Evolutionary conservation across 2,113 vertebrate genomes (phyloP).

Genomic region (Benitochromis conjunctus): DNA sequence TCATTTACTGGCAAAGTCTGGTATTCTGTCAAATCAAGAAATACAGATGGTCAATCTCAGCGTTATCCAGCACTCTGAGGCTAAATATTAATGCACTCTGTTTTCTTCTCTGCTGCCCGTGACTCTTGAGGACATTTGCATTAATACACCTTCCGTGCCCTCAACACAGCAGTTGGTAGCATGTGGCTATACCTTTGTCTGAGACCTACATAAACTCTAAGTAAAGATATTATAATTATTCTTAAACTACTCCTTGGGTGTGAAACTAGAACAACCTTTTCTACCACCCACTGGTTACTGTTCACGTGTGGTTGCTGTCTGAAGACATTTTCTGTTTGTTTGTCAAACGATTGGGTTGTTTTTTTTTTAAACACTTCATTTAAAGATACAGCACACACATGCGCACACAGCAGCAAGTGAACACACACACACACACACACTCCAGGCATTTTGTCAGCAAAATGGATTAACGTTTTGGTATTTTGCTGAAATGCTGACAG

Average conservation of each 20-base stretch:
- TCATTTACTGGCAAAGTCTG: neutral
- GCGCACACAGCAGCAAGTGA: neutral
- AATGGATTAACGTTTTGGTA: constrained; percentile 22
- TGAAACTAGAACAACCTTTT: neutral
- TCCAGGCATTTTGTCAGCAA: constrained; percentile 26
- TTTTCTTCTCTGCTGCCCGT: neutral
- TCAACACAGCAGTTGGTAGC: neutral
- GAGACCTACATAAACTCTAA: neutral
- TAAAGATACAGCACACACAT: neutral
- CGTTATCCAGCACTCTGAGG: neutral
- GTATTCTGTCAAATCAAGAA: neutral
- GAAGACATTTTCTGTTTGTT: neutral
- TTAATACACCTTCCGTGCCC: neutral
- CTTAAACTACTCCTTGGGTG: neutral
- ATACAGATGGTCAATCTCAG: neutral
- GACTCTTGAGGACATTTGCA: neutral
- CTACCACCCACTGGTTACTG: neutral
- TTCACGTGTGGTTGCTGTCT: neutral
- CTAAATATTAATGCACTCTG: neutral
- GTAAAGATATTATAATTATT: neutral
- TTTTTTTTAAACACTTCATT: neutral
- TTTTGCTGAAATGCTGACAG: constrained; percentile 35
- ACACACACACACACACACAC: neutral
- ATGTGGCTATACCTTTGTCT: neutral
- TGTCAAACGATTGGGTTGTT: neutral